These are phyloP conservation scores for Babyrousa celebensis DNA, from an alignment of 2,797 vertebrate genomes.

Conservation along the genomic window DNA sequence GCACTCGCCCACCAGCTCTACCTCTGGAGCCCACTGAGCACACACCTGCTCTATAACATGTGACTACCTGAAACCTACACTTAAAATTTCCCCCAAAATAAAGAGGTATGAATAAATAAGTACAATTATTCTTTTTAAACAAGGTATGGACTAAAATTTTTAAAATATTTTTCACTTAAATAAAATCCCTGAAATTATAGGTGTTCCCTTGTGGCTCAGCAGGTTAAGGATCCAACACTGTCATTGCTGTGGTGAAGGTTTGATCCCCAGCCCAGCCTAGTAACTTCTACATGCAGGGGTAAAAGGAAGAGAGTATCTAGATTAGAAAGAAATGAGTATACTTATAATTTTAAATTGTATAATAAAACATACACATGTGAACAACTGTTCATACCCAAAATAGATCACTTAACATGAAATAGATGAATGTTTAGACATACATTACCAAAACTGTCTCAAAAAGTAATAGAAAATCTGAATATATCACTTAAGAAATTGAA, in stretches of 20 bases:
- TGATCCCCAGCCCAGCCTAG: too few relatives aligned
- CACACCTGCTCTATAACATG: background rate
- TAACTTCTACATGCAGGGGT: too few relatives aligned
- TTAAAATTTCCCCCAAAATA: background rate
- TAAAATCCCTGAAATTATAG: background rate
- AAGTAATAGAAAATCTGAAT: too few relatives aligned
- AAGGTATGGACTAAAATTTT: background rate
- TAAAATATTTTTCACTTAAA: background rate
- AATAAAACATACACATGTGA: background rate
- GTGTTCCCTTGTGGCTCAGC: too few relatives aligned
- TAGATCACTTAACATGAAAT: too few relatives aligned
- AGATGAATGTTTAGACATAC: too few relatives aligned
- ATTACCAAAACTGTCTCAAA: too few relatives aligned
- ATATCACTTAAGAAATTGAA: background rate
- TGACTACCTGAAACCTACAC: background rate
- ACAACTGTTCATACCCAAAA: too few relatives aligned
- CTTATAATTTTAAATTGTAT: background rate
- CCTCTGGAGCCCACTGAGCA: background rate
- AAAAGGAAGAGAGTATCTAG: background rate
- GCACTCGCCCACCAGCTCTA: background rate
- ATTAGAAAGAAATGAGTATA: background rate
- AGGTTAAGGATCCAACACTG: too few relatives aligned
- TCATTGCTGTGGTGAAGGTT: too few relatives aligned
- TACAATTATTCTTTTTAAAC: background rate
- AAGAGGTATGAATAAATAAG: background rate